A percentile compares a stretch with the other conserved stretches of the same genome.
Evolutionary conservation across 2,797 vertebrate species (phyloP).

Genomic region (Peromyscus nudipes): DNA sequence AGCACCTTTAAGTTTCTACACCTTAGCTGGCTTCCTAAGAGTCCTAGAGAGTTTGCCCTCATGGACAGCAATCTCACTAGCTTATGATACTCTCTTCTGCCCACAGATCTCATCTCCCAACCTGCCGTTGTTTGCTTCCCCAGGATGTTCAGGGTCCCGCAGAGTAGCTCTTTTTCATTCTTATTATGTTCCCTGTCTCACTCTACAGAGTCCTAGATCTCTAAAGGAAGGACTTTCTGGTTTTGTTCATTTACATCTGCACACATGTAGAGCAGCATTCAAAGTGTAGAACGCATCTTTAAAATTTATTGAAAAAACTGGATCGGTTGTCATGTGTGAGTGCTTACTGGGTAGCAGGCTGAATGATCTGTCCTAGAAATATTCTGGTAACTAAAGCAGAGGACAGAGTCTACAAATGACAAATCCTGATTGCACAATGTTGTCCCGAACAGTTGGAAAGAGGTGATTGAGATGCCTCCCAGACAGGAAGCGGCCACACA

Average conservation of each 20-base stretch:
- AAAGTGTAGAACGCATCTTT: not conserved
- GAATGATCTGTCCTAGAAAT: too few species aligned
- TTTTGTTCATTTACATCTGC: not conserved
- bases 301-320: not conserved
- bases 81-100: not conserved
- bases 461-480: rapidly evolving
- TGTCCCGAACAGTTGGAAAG: not conserved
- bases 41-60: rapidly evolving
- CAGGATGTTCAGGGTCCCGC: not conserved
- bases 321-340: not conserved
- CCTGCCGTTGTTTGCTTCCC: not conserved
- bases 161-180: not conserved
- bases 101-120: not conserved
- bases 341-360: too few species aligned
- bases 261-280: not conserved
- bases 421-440: not conserved
- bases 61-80: too few species aligned
- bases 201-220: not conserved
- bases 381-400: not conserved
- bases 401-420: not conserved
- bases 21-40: not conserved
- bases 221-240: not conserved
- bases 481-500: not conserved
- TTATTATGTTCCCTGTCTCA: not conserved
- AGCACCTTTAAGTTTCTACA: not conserved